Base-by-base conservation (phyloP, 1,140 invertebrate species). In the Chelonus insularis region DNA sequence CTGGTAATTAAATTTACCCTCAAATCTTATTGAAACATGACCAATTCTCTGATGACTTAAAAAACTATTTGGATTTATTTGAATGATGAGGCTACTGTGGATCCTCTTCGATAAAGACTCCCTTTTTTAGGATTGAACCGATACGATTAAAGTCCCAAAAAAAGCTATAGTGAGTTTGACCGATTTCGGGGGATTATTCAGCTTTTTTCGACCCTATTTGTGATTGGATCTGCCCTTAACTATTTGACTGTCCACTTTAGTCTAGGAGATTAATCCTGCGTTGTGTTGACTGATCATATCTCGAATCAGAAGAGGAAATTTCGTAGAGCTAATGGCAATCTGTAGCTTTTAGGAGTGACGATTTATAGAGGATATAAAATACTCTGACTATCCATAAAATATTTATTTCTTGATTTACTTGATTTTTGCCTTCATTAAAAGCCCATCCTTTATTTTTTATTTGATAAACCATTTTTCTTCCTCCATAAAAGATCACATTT, bases 171-270 rank as follows among this genome's bases (percentile, higher is more conserved):
- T 16, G 52, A 64, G 58, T 60, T 64, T 64, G 57, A 60, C 63
- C 63, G 57, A 60, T 64, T 60, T 52, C 37, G 14, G 34, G 16
- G 43, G 43, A 62, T 62, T 55, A 62, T 58, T 55, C 50, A 50
- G 41, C 56, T 62, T 63, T 56, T 58, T 54, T 48, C 21, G 16
- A 21, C 9, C 9, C 43, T 29, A 21, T 25, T n/a, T n/a, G n/a
- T n/a, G n/a, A 57, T 37, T 57, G 4, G 21, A n/a, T 12, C 18
- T 45, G 7, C 11, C 29, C 41, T 25, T 41, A 8, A 20, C 9
- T 23, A 9, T 41, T 18, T 57, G 25, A 45, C 23, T 25, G 20
- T 9, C 36, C 14, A 4, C 18, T 23, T 29, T 23, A 45, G 43
- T 57, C 29, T 23, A 23, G 39, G 4, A 39, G 14, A 39, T 39